phyloP scores from a whole-genome alignment of 2,113 vertebrate species.

The Mionectes macconnelli region DNA sequence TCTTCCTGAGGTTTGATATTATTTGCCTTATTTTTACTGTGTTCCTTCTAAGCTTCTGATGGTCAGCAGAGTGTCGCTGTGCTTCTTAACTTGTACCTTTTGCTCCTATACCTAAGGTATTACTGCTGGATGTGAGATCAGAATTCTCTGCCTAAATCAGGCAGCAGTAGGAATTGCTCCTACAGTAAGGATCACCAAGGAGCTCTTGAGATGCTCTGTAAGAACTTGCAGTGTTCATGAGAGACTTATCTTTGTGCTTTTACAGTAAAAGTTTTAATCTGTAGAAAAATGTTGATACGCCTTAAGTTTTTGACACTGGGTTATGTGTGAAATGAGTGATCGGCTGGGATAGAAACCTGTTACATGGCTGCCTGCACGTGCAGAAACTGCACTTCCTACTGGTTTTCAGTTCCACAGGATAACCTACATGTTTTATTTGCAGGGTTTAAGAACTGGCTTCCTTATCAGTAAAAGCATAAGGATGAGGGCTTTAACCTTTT shows the following conservation, averaged over 20 bases:
- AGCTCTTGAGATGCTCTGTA: not conserved
- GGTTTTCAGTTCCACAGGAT: not conserved
- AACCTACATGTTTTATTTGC: not conserved
- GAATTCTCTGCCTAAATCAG: not conserved
- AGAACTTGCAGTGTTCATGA: not conserved
- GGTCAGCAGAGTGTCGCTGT: not conserved
- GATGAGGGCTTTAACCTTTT: not conserved
- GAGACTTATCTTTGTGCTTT: not conserved
- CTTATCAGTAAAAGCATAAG: not conserved
- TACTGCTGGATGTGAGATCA: not conserved
- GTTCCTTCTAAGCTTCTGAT: not conserved
- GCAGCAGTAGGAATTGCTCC: not conserved
- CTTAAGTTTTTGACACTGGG: not conserved
- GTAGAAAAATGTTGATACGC: not conserved
- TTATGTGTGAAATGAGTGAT: not conserved
- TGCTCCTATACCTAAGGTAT: not conserved
- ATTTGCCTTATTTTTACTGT: not conserved
- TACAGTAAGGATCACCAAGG: not conserved
- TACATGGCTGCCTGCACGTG: not conserved
- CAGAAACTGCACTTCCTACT: not conserved
- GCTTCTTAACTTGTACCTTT: not conserved
- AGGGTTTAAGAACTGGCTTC: not conserved
- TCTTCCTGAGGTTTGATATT: not conserved
- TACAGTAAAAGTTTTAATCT: not conserved
- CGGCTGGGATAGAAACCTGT: not conserved